Evolutionary conservation across 2,113 vertebrate genomes (phyloP), one percentile per base, ranked within the genome.

Genomic region (Diadophis punctatus): DNA sequence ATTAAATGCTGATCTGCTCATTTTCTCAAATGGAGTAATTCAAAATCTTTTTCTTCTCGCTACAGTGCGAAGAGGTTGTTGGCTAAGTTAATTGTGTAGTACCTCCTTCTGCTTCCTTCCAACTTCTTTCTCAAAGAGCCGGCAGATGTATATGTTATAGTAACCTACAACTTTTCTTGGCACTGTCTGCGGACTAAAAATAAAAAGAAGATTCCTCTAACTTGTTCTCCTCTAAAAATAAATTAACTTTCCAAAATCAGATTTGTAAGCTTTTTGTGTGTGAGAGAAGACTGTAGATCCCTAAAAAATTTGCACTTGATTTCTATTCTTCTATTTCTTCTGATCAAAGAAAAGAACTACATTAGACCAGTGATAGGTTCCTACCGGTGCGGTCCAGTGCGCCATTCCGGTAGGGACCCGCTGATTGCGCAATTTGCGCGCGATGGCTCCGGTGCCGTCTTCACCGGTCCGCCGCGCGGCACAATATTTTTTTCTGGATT

Each of bases 81-180:
- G 95, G 92, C 94, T 94, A 84, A 89, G 87, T 88, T 90, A 86
- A 52, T 20, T 92, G 58, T 91, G 68, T 22, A 92, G 90, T 58
- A 87, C 30, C 30, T 95, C 91, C 89, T 92, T 87, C 27, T 2
- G 80, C 94, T 63, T 48, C 94, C 90, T 74, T 86, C 34, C 68
- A 20, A 22, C 23, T 53, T 68, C 85, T 93, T 90, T 89, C 53
- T 93, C 63, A 89, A 92, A 94, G 43, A 95, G 93, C 87, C 43
- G 93, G 88, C 74, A 96, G 95, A 95, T 92, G 95, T 95, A 88
- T 92, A 84, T 90, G 94, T 23, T 94, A 95, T 46, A 95, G 95
- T 95, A 92, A 96, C 96, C 96, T 95, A 95, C 94, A 96, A 95
- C 52, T 95, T 91, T 89, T 30, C 93, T 92, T 93, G 95, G 96